phyloP scores from a whole-genome alignment of 2,888 invertebrate species.

The Diarsia brunnea region DNA sequence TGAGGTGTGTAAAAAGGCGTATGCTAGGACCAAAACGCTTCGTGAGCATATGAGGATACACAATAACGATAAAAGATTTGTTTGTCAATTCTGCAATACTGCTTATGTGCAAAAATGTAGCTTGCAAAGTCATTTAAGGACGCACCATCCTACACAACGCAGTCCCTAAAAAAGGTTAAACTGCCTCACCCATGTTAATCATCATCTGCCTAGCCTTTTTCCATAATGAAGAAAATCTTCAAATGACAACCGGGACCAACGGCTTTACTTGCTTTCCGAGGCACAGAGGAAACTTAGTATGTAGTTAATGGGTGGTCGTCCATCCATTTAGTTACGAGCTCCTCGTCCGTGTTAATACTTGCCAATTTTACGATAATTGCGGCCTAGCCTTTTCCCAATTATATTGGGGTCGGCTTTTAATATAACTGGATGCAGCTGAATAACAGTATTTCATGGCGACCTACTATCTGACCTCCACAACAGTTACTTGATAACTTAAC shows the following conservation, averaged over 20 bases:
- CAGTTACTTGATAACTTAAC: neutral
- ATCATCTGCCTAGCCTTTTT: neutral
- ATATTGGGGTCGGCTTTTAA: neutral
- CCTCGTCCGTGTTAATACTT: no score
- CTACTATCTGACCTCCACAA: neutral
- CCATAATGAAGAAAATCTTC: no score
- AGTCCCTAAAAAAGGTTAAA: constrained; percentile 67
- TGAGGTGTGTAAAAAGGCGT: constrained; percentile 83
- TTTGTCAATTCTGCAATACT: constrained; percentile 83
- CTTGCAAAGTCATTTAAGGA: constrained; percentile 82
- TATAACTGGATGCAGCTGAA: neutral
- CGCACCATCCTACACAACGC: constrained; percentile 80
- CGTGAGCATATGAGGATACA: constrained; percentile 85
- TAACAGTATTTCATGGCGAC: neutral
- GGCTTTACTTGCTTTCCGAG: no score
- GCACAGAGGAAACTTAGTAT: no score
- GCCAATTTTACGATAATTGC: no score
- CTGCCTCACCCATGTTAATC: constrained; percentile 17
- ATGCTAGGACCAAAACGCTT: constrained; percentile 82
- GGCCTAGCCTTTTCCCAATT: neutral
- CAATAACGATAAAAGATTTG: constrained; percentile 85
- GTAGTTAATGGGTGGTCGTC: no score
- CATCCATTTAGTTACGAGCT: no score
- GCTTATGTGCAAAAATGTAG: constrained; percentile 87
- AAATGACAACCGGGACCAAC: no score